phyloP scores from a whole-genome alignment of 2,113 vertebrate genomes.

The Phasianus colchicus region DNA sequence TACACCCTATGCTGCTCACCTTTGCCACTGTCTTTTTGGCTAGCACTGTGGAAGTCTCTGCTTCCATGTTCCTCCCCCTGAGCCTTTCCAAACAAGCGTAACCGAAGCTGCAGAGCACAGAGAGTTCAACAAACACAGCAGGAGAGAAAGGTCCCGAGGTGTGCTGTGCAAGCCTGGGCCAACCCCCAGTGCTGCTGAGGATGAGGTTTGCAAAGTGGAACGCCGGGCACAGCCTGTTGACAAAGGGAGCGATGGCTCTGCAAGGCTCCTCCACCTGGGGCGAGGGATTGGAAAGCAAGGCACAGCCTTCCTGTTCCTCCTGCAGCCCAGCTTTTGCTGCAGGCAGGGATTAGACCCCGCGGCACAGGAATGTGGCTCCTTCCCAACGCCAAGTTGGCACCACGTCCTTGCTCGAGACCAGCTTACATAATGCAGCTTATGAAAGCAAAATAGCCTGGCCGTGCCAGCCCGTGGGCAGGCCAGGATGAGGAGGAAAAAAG shows the following conservation, averaged over 20 bases:
- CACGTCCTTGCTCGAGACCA: conserved; percentile 22
- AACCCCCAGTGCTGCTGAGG: not conserved
- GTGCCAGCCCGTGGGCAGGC: conserved; percentile 49
- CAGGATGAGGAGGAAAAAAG: not conserved
- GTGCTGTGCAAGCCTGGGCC: not conserved
- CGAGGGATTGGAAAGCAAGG: not conserved
- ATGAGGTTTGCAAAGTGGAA: not conserved
- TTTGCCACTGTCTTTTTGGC: not conserved
- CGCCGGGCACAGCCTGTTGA: not conserved
- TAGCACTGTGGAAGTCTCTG: not conserved
- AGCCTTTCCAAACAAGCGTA: not conserved
- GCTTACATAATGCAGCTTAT: conserved; percentile 73
- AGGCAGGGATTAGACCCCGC: conserved; percentile 58
- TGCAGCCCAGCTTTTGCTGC: conserved; percentile 27
- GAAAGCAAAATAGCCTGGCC: conserved; percentile 41
- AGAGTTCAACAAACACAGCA: not conserved
- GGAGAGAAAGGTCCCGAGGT: not conserved
- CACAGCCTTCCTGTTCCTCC: not conserved
- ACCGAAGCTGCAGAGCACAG: not conserved
- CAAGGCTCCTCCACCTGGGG: conserved; percentile 7
- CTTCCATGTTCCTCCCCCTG: not conserved
- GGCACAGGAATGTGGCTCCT: conserved; percentile 54
- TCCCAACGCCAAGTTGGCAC: conserved; percentile 67
- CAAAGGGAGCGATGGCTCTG: not conserved
- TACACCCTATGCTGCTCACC: not conserved